phyloP scores from a whole-genome alignment of 2,888 invertebrate genomes.

The Nemurella pictetii region DNA sequence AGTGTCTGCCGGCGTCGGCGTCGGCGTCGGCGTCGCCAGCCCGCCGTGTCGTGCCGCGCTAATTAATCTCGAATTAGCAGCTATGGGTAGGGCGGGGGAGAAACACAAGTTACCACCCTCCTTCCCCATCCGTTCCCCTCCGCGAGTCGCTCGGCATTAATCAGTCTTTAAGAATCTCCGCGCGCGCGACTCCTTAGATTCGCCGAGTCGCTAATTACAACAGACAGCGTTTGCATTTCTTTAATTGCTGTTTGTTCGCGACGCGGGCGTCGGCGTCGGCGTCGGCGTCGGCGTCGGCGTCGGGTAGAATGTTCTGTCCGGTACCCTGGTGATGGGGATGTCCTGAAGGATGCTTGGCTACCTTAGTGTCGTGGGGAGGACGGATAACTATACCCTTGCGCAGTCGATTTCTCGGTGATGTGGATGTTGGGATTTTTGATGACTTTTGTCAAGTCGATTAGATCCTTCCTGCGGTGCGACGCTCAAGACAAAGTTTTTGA shows the following conservation, averaged over 20 bases:
- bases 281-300: background rate
- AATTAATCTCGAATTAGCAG: background rate
- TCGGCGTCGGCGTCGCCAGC: background rate
- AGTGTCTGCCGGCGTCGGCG: background rate
- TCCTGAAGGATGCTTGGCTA: too few species aligned
- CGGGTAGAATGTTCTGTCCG: too few species aligned
- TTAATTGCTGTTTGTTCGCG: background rate
- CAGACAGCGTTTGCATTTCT: background rate
- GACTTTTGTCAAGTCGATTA: background rate
- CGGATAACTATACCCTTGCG: too few species aligned
- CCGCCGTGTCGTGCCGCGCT: background rate
- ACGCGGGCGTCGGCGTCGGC: background rate
- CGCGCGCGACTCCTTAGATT: background rate
- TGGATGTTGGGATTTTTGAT: background rate
- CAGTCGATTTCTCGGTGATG: background rate
- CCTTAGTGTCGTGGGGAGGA: too few species aligned
- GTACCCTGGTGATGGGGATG: too few species aligned
- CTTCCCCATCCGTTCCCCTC: background rate
- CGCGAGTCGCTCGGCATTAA: slow-evolving; percentile 6
- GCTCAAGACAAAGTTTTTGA: background rate
- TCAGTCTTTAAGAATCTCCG: slow-evolving; percentile 36
- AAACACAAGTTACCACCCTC: background rate
- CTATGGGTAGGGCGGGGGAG: too few species aligned
- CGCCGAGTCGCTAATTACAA: background rate
- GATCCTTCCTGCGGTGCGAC: too few species aligned